Base-by-base conservation (phyloP, 2,113 vertebrate species). In the Gallinago undulata region DNA sequence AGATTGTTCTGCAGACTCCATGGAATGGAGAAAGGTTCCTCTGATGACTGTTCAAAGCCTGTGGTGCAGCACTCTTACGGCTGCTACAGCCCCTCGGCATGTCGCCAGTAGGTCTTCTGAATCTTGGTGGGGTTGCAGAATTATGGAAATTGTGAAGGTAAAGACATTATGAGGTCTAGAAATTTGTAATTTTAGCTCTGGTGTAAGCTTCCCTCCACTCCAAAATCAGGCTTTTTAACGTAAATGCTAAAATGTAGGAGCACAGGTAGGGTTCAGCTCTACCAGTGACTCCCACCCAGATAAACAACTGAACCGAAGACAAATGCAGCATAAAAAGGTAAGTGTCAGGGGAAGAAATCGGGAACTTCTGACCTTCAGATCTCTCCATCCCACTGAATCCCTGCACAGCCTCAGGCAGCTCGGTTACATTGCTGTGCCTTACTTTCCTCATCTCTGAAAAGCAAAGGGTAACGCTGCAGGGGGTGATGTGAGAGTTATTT, bases 381-480 rank as follows among this genome's bases (percentile, higher is more conserved):
- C 16, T 60, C 62, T 31, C 67, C 45, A 17, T 21, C 22, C 28
- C 60, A 4, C 27, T 78, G 87, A 76, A 64, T 57, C 53, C 16
- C 66, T 84, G 0, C 30, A 2, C 1, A 4, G 76, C 51, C 53
- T 51, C 2, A 1, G 39, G 51, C 60, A 48, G 51, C 5, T 67
- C 47, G 23, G 37, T 64, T 76, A 18, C 27, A 5, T 73, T 62
- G 78, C 62, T 76, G 77, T 69, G 81, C 67, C 89, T 89, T 28
- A 27, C 50, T 83, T 76, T 85, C 41, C 70, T 68, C 78, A 12
- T 10, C 55, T 59, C 0, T 50, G 73, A 57, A 45, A 37, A 76
- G 19, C 21, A 64, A 63, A 41, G 7, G 18, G 68, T 31, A 73
- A 37, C 37, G 74, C 41, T 87, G 57, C 47, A 55, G 69, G 51